Conservation (phyloP, 2,113 vertebrate species). For the Laticauda colubrina region DNA sequence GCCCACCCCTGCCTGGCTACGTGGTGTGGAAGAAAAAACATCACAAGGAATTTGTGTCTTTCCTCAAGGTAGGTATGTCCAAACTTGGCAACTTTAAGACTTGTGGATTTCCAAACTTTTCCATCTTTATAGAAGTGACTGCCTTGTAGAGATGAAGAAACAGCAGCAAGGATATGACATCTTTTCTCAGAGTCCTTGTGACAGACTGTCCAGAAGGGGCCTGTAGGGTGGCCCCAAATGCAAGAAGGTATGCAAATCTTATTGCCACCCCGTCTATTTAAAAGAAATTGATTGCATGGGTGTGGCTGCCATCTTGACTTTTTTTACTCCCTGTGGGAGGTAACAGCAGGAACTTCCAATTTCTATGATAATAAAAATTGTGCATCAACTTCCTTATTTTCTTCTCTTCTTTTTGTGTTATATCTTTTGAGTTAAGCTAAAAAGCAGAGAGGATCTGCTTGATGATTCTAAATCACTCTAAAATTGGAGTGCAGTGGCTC, state of each 20-base stretch:
- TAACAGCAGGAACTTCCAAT: not conserved
- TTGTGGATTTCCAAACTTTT: not conserved
- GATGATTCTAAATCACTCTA: not conserved
- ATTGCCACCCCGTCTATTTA: not conserved
- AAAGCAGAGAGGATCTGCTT: not conserved
- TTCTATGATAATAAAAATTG: not conserved
- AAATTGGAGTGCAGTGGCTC: not conserved
- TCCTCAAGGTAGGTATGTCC: not conserved
- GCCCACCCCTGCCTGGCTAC: not conserved
- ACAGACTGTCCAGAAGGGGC: not conserved
- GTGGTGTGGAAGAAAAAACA: not conserved
- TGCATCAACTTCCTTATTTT: not conserved
- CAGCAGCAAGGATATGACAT: not conserved
- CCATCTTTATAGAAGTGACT: not conserved
- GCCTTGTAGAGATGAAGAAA: not conserved
- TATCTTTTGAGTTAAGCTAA: not conserved
- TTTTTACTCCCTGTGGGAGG: not conserved
- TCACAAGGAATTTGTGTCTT: not conserved
- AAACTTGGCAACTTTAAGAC: not conserved
- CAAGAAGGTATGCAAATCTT: not conserved
- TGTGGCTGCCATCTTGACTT: not conserved
- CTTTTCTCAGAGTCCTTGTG: not conserved
- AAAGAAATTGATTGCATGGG: not conserved
- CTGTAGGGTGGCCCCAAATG: not conserved
- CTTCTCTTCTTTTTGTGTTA: not conserved